Conservation (phyloP, 2,113 vertebrate genomes). For the Gallinago jamesoni region DNA sequence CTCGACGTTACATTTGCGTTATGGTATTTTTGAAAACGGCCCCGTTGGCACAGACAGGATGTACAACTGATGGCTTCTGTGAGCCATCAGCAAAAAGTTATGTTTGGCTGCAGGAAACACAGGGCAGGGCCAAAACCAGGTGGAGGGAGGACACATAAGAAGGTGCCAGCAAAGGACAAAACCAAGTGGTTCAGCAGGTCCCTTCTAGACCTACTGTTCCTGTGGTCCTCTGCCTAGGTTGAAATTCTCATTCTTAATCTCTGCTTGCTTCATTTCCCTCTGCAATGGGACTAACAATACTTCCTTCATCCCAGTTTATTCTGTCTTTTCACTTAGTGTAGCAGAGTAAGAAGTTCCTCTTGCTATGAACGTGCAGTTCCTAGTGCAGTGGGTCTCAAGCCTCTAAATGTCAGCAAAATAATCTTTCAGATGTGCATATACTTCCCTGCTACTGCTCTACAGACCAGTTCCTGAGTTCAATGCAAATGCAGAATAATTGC, state of each 20-base stretch:
- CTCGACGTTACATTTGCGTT: not conserved
- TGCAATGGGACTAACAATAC: not conserved
- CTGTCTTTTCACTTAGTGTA: not conserved
- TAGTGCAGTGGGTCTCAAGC: not conserved
- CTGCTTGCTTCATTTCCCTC: not conserved
- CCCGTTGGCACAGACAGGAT: not conserved
- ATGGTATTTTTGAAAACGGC: not conserved
- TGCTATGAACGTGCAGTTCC: not conserved
- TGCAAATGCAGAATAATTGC: not conserved
- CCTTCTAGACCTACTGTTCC: not conserved
- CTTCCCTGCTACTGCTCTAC: not conserved
- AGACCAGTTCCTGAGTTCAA: not conserved
- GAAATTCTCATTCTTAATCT: not conserved
- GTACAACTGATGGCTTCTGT: not conserved
- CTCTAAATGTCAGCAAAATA: not conserved
- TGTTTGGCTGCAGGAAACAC: not conserved
- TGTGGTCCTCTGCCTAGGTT: not conserved
- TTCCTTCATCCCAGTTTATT: not conserved
- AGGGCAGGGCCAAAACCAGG: not conserved
- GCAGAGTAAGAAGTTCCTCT: not conserved
- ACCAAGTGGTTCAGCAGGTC: not conserved
- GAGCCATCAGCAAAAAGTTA: not conserved
- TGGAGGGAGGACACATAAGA: too few species aligned
- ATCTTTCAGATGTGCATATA: not conserved
- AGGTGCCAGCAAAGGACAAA: not conserved